Percentiles rank a stretch among this genome's conserved stretches.
These are phyloP conservation scores for Irena cyanogastra DNA, from an alignment of 2,113 vertebrate species.

Conservation along the genomic window DNA sequence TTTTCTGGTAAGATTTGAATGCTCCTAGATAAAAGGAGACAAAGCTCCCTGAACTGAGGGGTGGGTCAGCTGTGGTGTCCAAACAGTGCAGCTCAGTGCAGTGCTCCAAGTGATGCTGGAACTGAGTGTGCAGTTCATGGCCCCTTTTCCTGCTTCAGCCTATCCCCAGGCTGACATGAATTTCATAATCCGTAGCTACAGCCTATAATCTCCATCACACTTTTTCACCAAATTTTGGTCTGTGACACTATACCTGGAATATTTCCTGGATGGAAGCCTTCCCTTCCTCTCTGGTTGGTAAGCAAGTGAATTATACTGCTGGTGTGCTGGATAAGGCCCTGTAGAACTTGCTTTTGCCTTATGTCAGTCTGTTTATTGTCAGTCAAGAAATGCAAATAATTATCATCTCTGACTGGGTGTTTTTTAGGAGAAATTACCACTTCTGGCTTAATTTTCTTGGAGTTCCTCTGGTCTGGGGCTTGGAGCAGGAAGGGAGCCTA, in stretches of 20 bases:
- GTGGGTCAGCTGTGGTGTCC: fast-evolving
- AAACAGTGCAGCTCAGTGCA: not conserved
- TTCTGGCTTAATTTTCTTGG: not conserved
- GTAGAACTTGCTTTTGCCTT: not conserved
- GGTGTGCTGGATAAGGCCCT: not conserved
- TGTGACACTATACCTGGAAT: not conserved
- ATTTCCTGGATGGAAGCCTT: not conserved
- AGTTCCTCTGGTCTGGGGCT: not conserved
- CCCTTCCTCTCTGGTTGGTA: not conserved
- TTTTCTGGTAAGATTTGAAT: not conserved
- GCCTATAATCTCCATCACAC: not conserved
- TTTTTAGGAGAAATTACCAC: not conserved
- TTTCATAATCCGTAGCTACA: not conserved
- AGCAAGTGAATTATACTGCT: not conserved
- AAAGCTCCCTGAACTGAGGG: not conserved
- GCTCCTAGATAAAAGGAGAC: not conserved
- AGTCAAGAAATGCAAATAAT: not conserved
- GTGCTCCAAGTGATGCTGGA: not conserved
- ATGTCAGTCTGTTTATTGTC: not conserved
- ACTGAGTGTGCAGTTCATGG: not conserved
- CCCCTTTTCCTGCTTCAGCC: not conserved
- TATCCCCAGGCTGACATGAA: not conserved
- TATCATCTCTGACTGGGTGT: not conserved
- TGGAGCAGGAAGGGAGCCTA: not conserved
- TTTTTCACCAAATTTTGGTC: not conserved